A percentile compares a stretch with the other conserved stretches of the same genome.
Evolutionary conservation across 2,797 vertebrate genomes (phyloP).

Genomic region (Anniella stebbinsi): DNA sequence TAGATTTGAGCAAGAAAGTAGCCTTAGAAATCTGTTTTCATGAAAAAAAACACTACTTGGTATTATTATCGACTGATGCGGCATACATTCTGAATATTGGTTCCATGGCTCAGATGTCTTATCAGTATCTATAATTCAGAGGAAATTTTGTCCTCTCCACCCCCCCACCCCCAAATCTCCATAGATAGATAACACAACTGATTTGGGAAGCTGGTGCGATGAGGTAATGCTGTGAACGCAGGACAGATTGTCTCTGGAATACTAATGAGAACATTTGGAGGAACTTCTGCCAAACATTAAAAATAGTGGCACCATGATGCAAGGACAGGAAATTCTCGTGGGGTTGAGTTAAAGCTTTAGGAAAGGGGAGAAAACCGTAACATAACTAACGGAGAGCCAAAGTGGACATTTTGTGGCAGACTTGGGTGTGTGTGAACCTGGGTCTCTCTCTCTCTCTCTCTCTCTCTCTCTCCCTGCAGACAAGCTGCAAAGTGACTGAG

Average conservation of each 20-base stretch:
- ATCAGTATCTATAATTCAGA: conserved; percentile 64
- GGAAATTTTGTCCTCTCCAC: conserved; percentile 62
- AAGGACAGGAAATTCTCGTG: conserved; percentile 58
- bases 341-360: conserved; percentile 43
- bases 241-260: conserved; percentile 64
- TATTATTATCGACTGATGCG: conserved; percentile 57
- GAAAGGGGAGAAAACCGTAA: conserved; percentile 50
- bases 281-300: conserved; percentile 61
- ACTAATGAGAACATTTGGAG: conserved; percentile 53
- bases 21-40: conserved; percentile 51
- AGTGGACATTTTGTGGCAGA: not conserved
- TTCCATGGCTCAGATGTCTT: conserved; percentile 57
- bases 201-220: conserved; percentile 63
- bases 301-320: conserved; percentile 67
- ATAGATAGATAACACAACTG: conserved; percentile 63
- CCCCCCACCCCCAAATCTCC: conserved; percentile 27
- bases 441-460: not conserved
- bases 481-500: not conserved
- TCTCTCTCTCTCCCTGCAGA: not conserved
- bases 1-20: conserved; percentile 31
- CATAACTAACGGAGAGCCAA: conserved; percentile 24
- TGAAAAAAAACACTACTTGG: conserved; percentile 56
- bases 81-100: conserved; percentile 62
- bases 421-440: not conserved
- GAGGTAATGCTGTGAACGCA: conserved; percentile 67